Evolutionary conservation across 2,888 invertebrate species (phyloP), one percentile per base, ranked within the genome.

Genomic region (Noctua fimbriata): DNA sequence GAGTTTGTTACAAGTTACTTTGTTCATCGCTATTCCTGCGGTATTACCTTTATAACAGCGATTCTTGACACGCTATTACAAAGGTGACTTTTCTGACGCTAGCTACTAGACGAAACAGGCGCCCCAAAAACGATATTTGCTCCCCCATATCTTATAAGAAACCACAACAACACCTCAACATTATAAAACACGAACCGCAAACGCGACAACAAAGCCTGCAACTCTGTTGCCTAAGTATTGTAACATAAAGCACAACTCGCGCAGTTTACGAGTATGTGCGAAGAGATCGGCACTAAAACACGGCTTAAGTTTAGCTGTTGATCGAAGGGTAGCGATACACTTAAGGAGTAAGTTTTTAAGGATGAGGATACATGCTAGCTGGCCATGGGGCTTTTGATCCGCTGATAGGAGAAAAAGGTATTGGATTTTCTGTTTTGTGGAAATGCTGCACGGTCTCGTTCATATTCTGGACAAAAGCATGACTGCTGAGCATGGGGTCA

Each of bases 241-340:
- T 87, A 60, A 79, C 73, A 73, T 86, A 76, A 84, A 83, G 71
- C 60, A 73, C 63, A 73, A 73, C 69, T 75, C 14, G 60, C 66
- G 24, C 44, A 65, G 60, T 87, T 83, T 79, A 85, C 79, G 87
- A 73, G 24, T 41, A 47, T 41, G 58, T 70, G 78, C 65, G 63
- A 73, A 76, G 74, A 82, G 55, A 73, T 87, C 75, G 73, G 67
- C 67, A 79, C 75, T 82, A 69, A 78, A 87, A 76, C 82, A 79
- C 36, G 67, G 73, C 73, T 76, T 63, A 86, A 73, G 79, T 86
- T 84, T 73, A 79, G 70, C 47, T 72, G 71, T 75, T 52, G 72
- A 78, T 82, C 36, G 79, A 47, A 28, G 32, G 66, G 32, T 69
- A 32, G 73, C 36, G 79, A 76, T 86, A 83, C 73, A 86, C 79